Conservation (phyloP, 1,140 invertebrate species). For the Diorhabda elongata region DNA sequence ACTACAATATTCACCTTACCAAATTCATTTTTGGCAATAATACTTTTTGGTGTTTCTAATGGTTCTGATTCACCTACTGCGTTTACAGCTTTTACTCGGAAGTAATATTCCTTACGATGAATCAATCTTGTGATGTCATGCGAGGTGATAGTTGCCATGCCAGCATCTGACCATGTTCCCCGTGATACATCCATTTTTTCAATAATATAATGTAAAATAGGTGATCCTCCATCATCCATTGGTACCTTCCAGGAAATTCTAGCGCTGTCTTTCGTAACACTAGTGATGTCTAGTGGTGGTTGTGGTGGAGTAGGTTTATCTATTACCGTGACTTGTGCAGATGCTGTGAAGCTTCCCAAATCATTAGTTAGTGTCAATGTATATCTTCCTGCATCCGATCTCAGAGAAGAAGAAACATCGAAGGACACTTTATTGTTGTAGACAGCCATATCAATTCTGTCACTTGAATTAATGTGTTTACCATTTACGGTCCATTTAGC, state of each 20-base stretch:
- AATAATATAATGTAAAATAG: conserved; percentile 92
- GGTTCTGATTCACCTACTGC: conserved; percentile 92
- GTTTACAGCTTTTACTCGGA: conserved; percentile 90
- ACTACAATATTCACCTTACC: conserved; percentile 45
- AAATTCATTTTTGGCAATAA: conserved; percentile 91
- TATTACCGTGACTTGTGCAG: conserved; percentile 82
- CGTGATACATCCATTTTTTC: conserved; percentile 96
- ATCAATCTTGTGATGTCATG: conserved; percentile 82
- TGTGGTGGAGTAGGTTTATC: conserved; percentile 85
- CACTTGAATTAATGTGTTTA: conserved; percentile 60
- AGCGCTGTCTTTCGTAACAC: conserved; percentile 87
- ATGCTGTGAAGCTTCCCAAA: conserved; percentile 72
- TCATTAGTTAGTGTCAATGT: conserved; percentile 81
- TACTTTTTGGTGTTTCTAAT: conserved; percentile 76
- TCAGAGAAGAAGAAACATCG: conserved; percentile 80
- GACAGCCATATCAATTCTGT: conserved; percentile 67
- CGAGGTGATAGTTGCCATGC: conserved; percentile 76
- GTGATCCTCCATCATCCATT: conserved; percentile 85
- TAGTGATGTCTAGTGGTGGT: conserved; percentile 77
- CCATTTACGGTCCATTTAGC: conserved; percentile 91
- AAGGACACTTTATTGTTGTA: conserved; percentile 74
- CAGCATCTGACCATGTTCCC: conserved; percentile 93
- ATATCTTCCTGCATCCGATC: conserved; percentile 80
- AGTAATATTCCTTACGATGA: conserved; percentile 90
- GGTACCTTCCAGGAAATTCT: conserved; percentile 79